These are phyloP conservation scores for Drosophila setifemur DNA, from an alignment of 1,140 invertebrate species.

Conservation along the genomic window DNA sequence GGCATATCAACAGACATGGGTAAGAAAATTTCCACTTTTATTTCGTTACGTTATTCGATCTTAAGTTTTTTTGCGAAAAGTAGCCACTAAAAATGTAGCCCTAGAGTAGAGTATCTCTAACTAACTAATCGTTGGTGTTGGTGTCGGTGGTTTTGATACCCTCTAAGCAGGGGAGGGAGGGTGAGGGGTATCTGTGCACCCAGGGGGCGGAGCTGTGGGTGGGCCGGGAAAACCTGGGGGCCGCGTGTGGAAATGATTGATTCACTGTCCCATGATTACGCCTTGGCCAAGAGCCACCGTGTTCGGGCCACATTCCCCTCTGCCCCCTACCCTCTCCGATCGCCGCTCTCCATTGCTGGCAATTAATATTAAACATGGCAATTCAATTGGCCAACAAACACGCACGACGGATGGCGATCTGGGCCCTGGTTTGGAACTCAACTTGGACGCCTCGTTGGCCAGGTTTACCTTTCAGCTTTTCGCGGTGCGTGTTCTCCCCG, in stretches of 20 bases:
- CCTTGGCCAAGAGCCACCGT: conserved; percentile 43
- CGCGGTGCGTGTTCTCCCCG: background rate
- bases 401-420: conserved; percentile 25
- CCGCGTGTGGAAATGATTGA: conserved; percentile 73
- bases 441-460: conserved; percentile 24
- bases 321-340: background rate
- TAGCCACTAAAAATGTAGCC: background rate
- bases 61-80: conserved; percentile 36
- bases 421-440: conserved; percentile 14
- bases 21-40: conserved; percentile 82
- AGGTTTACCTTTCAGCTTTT: conserved; percentile 21
- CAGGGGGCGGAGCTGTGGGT: conserved; percentile 26
- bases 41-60: conserved; percentile 50
- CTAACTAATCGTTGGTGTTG: conserved; percentile 7
- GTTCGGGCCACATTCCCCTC: conserved; percentile 9
- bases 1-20: conserved; percentile 82
- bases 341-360: conserved; percentile 24
- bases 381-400: conserved; percentile 49
- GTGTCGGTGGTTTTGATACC: conserved; percentile 26
- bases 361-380: conserved; percentile 72
- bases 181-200: conserved; percentile 32
- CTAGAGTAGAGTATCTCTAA: background rate
- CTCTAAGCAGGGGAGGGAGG: too few relatives aligned
- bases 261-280: conserved; percentile 55
- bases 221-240: conserved; percentile 44